phyloP scores from a whole-genome alignment of 1,140 invertebrate species.

The Aphelinus atriplicis region DNA sequence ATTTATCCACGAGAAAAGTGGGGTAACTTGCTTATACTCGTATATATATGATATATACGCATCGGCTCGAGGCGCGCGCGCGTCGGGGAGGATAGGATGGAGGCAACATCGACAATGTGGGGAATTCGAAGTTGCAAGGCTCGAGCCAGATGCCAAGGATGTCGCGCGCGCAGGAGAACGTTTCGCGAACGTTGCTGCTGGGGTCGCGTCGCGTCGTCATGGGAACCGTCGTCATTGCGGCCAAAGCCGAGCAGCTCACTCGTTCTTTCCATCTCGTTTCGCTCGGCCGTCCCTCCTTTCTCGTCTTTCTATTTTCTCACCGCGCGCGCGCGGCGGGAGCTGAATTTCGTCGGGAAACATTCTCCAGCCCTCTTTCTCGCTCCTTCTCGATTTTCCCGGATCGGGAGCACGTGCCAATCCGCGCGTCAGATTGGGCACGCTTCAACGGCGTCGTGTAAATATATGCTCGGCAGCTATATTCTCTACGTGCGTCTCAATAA shows the following conservation, averaged over 20 bases:
- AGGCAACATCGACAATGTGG: background rate
- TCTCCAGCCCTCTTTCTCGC: background rate
- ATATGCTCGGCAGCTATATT: background rate
- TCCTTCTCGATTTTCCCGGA: slow-evolving; percentile 5
- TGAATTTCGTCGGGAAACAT: slow-evolving; percentile 31
- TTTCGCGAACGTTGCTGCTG: slow-evolving; percentile 51
- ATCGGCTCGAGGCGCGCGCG: slow-evolving; percentile 9
- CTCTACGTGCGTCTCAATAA: no score
- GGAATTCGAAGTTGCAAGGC: slow-evolving; percentile 19
- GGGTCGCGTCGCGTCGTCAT: slow-evolving; percentile 54
- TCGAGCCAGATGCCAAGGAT: slow-evolving; percentile 55
- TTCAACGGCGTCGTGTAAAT: slow-evolving; percentile 21
- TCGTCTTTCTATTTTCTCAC: slow-evolving; percentile 40
- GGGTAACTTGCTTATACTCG: slow-evolving; percentile 8
- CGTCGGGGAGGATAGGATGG: background rate
- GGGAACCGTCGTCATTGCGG: slow-evolving; percentile 61
- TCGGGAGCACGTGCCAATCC: slow-evolving; percentile 27
- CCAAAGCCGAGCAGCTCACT: slow-evolving; percentile 41
- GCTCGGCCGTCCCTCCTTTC: slow-evolving; percentile 25
- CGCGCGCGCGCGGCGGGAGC: slow-evolving; percentile 8
- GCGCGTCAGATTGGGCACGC: slow-evolving; percentile 29
- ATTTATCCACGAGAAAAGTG: slow-evolving; percentile 32
- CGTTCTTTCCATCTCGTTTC: slow-evolving; percentile 26
- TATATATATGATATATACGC: background rate
- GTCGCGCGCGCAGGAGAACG: slow-evolving; percentile 47